Conservation (phyloP, 1,140 invertebrate species). For the Monomorium pharaonis region DNA sequence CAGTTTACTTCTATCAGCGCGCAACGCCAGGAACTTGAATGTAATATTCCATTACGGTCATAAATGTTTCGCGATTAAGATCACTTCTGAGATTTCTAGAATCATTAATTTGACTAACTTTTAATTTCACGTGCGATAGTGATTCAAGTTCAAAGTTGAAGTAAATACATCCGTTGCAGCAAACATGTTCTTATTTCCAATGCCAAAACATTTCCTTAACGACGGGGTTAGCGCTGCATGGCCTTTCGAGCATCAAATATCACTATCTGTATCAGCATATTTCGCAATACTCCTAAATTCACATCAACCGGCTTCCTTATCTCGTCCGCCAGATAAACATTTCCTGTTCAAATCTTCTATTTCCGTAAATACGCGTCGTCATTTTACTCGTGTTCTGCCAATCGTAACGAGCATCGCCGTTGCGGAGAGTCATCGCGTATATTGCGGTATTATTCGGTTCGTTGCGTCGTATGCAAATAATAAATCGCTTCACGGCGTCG, state of each 20-base stretch:
- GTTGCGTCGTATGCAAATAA: conserved; percentile 49
- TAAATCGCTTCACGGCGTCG: conserved; percentile 34
- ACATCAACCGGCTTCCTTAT: conserved; percentile 1
- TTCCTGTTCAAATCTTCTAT: conserved; percentile 22
- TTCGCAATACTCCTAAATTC: conserved; percentile 1
- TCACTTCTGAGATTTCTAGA: not conserved
- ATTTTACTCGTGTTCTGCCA: not conserved
- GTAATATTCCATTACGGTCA: not conserved
- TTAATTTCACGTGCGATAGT: not conserved
- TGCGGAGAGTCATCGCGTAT: conserved; percentile 2
- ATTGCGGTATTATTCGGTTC: conserved; percentile 43
- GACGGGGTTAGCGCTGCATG: conserved; percentile 11
- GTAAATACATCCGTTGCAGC: conserved; percentile 8
- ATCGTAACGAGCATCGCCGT: not conserved
- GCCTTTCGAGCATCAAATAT: conserved; percentile 15
- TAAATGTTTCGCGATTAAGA: not conserved
- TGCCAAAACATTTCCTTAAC: not conserved
- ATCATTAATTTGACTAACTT: not conserved
- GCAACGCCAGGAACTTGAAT: not conserved
- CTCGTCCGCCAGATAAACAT: not conserved
- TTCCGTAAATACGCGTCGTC: conserved; percentile 35
- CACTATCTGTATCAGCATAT: conserved; percentile 18
- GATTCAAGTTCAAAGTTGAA: conserved; percentile 37
- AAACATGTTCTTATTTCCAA: not conserved
- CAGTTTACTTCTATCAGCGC: not conserved